Evolutionary conservation across 2,113 vertebrate species (phyloP).

Genomic region (Colinus virginianus): DNA sequence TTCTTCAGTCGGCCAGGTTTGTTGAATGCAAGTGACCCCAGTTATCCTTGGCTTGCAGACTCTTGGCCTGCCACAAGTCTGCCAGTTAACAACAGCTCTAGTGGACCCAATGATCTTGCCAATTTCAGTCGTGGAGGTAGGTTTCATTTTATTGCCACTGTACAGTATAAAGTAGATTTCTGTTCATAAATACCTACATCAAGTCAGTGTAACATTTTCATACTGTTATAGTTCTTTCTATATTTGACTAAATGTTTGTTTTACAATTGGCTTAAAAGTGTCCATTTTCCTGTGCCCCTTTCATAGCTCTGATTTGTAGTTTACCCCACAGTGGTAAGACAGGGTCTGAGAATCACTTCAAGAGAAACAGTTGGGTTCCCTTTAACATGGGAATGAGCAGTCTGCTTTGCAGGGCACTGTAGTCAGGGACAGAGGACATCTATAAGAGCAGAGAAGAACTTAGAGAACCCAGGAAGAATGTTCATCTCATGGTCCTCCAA

Average conservation of each 20-base stretch:
- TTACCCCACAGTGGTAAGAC: background rate
- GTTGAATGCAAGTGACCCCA: constrained; percentile 91
- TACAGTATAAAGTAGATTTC: background rate
- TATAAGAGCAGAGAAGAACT: background rate
- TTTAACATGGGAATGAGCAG: background rate
- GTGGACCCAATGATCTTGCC: constrained; percentile 91
- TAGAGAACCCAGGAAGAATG: accelerated
- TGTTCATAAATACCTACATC: background rate
- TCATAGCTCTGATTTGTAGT: background rate
- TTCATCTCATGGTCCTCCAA: background rate
- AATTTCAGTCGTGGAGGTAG: constrained; percentile 96
- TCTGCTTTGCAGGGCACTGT: background rate
- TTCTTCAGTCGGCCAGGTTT: constrained; percentile 91
- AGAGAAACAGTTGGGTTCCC: background rate
- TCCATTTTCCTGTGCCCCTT: background rate
- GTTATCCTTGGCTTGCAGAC: constrained; percentile 97
- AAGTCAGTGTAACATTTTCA: background rate
- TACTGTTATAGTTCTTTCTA: background rate
- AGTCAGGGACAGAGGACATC: background rate
- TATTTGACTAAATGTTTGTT: background rate
- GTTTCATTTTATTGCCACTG: background rate
- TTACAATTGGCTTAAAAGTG: background rate
- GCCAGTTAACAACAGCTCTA: constrained; percentile 92
- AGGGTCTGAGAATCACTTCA: background rate
- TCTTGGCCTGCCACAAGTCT: constrained; percentile 97